Evolutionary conservation across 2,113 vertebrate species (phyloP).

Genomic region (Himantopus leucocephalus): DNA sequence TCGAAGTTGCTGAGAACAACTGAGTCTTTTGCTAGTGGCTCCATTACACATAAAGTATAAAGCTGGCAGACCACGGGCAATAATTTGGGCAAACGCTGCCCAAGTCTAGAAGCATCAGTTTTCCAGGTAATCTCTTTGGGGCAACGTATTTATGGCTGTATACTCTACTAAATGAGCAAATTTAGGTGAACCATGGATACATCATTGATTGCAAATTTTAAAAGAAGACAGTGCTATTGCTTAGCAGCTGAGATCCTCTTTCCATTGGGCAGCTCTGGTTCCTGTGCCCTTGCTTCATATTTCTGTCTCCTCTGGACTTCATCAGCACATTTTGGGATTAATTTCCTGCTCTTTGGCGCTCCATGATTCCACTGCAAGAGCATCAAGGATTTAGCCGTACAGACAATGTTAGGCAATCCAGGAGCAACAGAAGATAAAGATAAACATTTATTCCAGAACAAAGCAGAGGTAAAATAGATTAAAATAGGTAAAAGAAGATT

Average conservation of each 20-base stretch:
- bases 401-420: background rate
- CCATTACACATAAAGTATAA: background rate
- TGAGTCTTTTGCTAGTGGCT: background rate
- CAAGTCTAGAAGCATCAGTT: background rate
- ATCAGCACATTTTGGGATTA: background rate
- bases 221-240: background rate
- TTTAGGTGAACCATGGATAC: background rate
- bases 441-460: background rate
- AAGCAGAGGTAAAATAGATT: background rate
- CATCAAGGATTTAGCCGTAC: background rate
- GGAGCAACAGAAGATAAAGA: background rate
- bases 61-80: background rate
- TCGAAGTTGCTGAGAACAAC: background rate
- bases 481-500: background rate
- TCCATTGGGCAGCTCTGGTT: background rate
- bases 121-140: background rate
- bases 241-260: background rate
- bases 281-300: background rate
- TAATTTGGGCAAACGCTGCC: background rate
- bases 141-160: background rate
- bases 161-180: background rate
- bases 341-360: background rate
- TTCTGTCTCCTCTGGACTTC: background rate
- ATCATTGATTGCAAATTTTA: background rate
- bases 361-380: background rate